These are phyloP conservation scores for Pagrus major DNA, from an alignment of 2,113 vertebrate species.

Conservation along the genomic window DNA sequence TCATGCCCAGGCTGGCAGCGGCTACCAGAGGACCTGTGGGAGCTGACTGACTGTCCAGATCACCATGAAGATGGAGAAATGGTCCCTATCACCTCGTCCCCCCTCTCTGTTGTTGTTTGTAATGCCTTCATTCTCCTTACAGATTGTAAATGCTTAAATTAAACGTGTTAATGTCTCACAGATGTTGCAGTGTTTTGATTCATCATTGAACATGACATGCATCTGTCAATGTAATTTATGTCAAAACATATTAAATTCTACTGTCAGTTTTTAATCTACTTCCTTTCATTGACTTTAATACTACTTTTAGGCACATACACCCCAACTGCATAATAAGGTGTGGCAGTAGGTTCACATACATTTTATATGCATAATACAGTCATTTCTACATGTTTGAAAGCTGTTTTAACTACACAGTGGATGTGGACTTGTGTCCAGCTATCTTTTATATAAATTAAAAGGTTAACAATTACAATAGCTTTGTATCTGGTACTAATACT, in stretches of 20 bases:
- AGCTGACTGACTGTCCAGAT: constrained; percentile 42
- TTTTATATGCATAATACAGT: neutral
- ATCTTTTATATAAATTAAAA: neutral
- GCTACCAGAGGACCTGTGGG: constrained; percentile 26
- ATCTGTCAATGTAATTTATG: neutral
- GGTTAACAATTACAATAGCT: no score
- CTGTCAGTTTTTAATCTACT: neutral
- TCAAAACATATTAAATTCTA: neutral
- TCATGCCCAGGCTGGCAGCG: constrained; percentile 20
- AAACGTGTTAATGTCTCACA: constrained; percentile 64
- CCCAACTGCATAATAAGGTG: neutral
- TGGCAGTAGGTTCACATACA: neutral
- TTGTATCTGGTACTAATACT: neutral
- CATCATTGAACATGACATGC: neutral
- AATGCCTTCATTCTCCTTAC: constrained; percentile 27
- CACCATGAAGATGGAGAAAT: constrained; percentile 37
- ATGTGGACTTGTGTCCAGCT: neutral
- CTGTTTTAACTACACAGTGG: neutral
- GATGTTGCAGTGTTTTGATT: constrained; percentile 29
- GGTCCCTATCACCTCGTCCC: constrained; percentile 27
- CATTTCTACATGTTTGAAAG: neutral
- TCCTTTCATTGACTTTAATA: neutral
- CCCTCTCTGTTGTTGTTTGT: constrained; percentile 31
- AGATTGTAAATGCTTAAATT: constrained; percentile 79
- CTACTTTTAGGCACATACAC: neutral